Percentiles rank a stretch among this genome's conserved stretches.
Conservation (phyloP, 2,888 invertebrate genomes). For the Mythimna pallens region DNA sequence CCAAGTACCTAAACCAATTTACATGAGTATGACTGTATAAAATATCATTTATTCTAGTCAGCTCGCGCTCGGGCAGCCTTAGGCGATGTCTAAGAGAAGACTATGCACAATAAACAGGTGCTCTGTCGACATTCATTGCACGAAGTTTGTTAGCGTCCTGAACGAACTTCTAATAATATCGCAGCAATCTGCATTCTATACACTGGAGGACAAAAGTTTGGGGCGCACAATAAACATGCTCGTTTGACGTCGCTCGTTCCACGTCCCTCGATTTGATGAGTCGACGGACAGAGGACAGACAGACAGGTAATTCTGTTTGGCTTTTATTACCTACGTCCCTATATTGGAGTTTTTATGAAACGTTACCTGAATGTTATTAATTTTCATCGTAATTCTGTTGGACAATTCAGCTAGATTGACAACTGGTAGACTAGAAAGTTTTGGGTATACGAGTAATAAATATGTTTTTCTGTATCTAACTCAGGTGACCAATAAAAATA, state of each 20-base stretch:
- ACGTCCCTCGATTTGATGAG: conserved; percentile 55
- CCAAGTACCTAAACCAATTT: conserved; percentile 47
- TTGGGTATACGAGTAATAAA: conserved; percentile 16
- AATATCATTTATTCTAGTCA: conserved; percentile 43
- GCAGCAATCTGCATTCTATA: conserved; percentile 56
- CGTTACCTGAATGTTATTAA: conserved; percentile 46
- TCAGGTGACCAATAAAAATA: conserved; percentile 8
- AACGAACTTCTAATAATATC: conserved; percentile 47
- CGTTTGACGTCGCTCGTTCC: conserved; percentile 24
- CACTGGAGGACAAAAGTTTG: conserved; percentile 54
- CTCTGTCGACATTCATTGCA: conserved; percentile 44
- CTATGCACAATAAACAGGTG: conserved; percentile 56
- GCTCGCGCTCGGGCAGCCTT: conserved; percentile 28
- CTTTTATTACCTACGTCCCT: conserved; percentile 51
- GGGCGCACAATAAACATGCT: conserved; percentile 39
- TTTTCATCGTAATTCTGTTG: conserved; percentile 38
- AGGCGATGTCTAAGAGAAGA: conserved; percentile 46
- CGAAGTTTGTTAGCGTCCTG: conserved; percentile 44
- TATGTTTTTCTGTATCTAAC: conserved; percentile 10
- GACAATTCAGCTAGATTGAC: conserved; percentile 26
- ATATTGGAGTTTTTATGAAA: conserved; percentile 58
- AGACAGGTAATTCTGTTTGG: conserved; percentile 57
- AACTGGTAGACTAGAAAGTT: conserved; percentile 19
- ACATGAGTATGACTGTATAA: conserved; percentile 29
- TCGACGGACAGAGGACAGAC: conserved; percentile 49